Evolutionary conservation across 2,888 invertebrate species (phyloP).

Genomic region (Subacronicta megacephala): DNA sequence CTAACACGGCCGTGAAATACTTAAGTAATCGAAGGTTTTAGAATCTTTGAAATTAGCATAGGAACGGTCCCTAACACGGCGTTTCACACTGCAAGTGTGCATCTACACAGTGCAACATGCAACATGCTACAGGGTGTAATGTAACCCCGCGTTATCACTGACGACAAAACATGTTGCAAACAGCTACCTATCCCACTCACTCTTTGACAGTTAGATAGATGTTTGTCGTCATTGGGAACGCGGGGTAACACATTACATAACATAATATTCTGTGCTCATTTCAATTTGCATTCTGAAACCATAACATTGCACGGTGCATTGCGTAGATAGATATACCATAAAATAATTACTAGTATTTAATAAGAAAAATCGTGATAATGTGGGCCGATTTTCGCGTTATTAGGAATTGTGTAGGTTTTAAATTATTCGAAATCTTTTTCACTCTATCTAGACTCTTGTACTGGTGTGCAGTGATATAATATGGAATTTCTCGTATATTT

Average conservation of each 20-base stretch:
- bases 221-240: no score
- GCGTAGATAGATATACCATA: conserved; percentile 23
- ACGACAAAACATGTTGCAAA: no score
- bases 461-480: conserved; percentile 49
- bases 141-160: no score
- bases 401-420: conserved; percentile 52
- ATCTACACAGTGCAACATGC: conserved; percentile 24
- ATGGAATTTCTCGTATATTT: conserved; percentile 57
- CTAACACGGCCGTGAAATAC: conserved; percentile 55
- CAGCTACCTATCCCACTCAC: no score
- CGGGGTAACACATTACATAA: conserved; percentile 4
- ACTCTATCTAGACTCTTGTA: conserved; percentile 42
- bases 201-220: no score
- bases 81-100: background rate
- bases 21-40: conserved; percentile 35
- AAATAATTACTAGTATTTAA: conserved; percentile 11
- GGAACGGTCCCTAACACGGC: conserved; percentile 15
- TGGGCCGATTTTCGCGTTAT: conserved; percentile 35
- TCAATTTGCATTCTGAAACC: background rate
- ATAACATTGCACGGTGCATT: conserved; percentile 17
- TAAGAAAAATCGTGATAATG: conserved; percentile 31
- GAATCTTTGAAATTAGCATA: conserved; percentile 26
- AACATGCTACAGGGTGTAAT: background rate
- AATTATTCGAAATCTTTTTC: conserved; percentile 27
- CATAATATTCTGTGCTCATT: background rate